Evolutionary conservation across 2,888 invertebrate genomes (phyloP), one percentile per base, ranked within the genome.

Genomic region (Agrochola macilenta): DNA sequence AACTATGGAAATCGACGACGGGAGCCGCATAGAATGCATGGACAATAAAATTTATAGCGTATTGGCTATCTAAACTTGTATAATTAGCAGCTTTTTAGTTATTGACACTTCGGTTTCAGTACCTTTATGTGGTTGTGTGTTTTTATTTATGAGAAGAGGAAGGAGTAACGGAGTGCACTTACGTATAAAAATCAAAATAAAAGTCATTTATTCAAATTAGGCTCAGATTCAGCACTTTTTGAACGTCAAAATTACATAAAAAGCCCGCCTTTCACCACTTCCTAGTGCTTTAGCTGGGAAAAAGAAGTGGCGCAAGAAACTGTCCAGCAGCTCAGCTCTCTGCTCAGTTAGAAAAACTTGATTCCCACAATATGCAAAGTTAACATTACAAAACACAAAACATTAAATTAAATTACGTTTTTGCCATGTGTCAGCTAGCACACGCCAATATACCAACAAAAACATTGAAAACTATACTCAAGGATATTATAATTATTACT

Each of bases 11-110:
- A 87, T 79, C 72, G 69, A 74, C 78, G 79, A 83, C 86, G 69
- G 79, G 84, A 83, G 79, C 52, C 69, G 69, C 69, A 72, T 86
- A 76, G 79, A 84, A 68, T 72, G 75, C 30, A 74, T 69, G 49
- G 54, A 87, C 79, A 87, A 76, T 87, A 83, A 88, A 87, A 80
- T 87, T 85, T 85, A 87, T 87, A 76, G 63, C 65, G 61, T 78
- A 80, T 85, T 78, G 75, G 60, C 58, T 76, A 79, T 86, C 79
- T 61, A 82, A 70, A 65, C 75, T 78, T 82, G 57, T 79, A 72
- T 85, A 85, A 88, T 88, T 88, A 87, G 81, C 78, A 75, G 79
- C 70, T 84, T 81, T 83, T 87, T 87, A 88, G 82, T 79, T 83
- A 81, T 81, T 86, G 71, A 88, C 87, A 80, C 84, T 84, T 79